Conservation (phyloP, 2,888 invertebrate genomes). For the Drosophila longiperda region DNA sequence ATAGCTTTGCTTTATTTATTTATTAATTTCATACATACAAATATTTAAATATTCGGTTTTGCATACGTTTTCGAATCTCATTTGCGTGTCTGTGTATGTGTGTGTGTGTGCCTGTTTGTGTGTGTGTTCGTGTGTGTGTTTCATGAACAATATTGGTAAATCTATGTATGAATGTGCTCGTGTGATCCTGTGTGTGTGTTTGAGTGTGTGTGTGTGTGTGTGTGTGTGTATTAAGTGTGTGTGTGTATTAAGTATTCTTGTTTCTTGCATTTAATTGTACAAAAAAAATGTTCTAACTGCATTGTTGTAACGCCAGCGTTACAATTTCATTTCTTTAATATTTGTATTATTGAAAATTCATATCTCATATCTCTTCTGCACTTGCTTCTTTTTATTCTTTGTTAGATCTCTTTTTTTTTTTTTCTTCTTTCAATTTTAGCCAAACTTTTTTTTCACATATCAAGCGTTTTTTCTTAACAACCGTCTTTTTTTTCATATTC, state of each 20-base stretch:
- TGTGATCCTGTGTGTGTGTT: constrained; percentile 10
- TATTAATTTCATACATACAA: constrained; percentile 5
- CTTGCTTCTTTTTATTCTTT: not conserved
- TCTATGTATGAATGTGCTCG: constrained; percentile 9
- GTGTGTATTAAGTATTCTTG: constrained; percentile 30
- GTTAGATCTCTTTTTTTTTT: not conserved
- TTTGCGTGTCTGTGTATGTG: constrained; percentile 9
- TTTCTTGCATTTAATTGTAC: constrained; percentile 60
- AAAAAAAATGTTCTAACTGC: constrained; percentile 66
- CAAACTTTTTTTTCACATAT: constrained; percentile 29
- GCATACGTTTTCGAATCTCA: constrained; percentile 43
- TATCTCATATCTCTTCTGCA: constrained; percentile 30
- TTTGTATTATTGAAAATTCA: constrained; percentile 51
- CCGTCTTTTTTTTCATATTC: constrained; percentile 55
- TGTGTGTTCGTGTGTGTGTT: constrained; percentile 8
- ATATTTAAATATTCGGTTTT: constrained; percentile 10
- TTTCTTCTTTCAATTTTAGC: constrained; percentile 20
- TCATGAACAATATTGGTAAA: constrained; percentile 2
- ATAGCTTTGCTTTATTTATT: constrained; percentile 30
- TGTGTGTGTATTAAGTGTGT: constrained; percentile 16
- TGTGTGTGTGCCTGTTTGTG: not conserved
- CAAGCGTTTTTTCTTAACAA: constrained; percentile 61
- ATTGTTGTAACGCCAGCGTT: constrained; percentile 77
- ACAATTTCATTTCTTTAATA: constrained; percentile 39
- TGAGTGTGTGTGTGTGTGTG: constrained; percentile 20